These are phyloP conservation scores for Charina bottae DNA, from an alignment of 2,113 vertebrate genomes.

Conservation along the genomic window DNA sequence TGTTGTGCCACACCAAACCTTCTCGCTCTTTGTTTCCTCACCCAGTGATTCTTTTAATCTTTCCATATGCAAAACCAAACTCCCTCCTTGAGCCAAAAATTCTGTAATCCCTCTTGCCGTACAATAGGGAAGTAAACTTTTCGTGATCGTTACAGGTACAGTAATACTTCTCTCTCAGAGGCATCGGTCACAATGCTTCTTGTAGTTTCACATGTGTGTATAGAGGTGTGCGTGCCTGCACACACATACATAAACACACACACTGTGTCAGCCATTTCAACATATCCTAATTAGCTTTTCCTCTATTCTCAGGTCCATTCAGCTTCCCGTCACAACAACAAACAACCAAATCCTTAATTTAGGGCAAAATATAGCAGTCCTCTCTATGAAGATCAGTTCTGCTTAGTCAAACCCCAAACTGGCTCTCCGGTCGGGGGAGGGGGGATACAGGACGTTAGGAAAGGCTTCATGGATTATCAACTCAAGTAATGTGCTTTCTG, in stretches of 20 bases:
- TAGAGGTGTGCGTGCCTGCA: not conserved
- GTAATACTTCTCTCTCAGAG: accelerated
- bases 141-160: accelerated
- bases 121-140: accelerated
- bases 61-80: not conserved
- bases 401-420: not conserved
- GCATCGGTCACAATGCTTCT: not conserved
- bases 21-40: not conserved
- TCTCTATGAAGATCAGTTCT: not conserved
- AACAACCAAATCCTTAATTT: not conserved
- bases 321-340: constrained; percentile 57
- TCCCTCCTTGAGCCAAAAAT: not conserved
- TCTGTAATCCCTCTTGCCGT: accelerated
- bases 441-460: not conserved
- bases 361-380: not conserved
- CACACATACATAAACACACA: not conserved
- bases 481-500: constrained; percentile 1
- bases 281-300: constrained; percentile 27
- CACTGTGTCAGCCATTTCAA: not conserved
- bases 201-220: not conserved
- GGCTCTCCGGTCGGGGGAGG: not conserved
- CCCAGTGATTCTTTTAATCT: not conserved
- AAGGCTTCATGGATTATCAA: not conserved
- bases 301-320: constrained; percentile 34
- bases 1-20: not conserved